A percentile compares a stretch with the other conserved stretches of the same genome.
Evolutionary conservation across 2,888 invertebrate genomes (phyloP).

Genomic region (Aquatica leii): DNA sequence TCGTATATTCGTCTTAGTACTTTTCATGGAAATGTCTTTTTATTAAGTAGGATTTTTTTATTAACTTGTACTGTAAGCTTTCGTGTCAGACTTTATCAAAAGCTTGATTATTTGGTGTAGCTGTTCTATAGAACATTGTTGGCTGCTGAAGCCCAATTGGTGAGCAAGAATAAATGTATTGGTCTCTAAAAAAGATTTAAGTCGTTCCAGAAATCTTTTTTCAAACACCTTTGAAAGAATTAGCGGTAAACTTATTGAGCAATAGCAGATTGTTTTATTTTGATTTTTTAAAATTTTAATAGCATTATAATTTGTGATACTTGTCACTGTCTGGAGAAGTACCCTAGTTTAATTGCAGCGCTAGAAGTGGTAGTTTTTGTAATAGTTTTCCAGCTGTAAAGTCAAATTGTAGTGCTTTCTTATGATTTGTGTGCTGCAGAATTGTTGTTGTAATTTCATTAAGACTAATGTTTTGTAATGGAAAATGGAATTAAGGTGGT

Average conservation of each 20-base stretch:
- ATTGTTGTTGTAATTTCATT: constrained; percentile 7
- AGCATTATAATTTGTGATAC: constrained; percentile 10
- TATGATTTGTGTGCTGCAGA: not conserved
- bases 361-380: constrained; percentile 6
- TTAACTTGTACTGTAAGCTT: not conserved
- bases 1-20: not conserved
- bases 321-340: not conserved
- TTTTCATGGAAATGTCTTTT: not conserved
- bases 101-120: not conserved
- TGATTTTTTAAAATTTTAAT: constrained; percentile 8
- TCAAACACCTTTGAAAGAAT: constrained; percentile 5
- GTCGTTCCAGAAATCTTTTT: constrained; percentile 1
- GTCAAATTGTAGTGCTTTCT: constrained; percentile 7
- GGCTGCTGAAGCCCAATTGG: constrained; percentile 8
- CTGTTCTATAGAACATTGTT: constrained; percentile 1
- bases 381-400: constrained; percentile 11
- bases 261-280: constrained; percentile 7
- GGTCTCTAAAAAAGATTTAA: constrained; percentile 1
- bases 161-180: constrained; percentile 7
- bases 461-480: constrained; percentile 11
- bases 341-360: not conserved
- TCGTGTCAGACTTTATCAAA: not conserved
- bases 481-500: not conserved
- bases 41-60: no score
- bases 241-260: constrained; percentile 1